These are phyloP conservation scores for Gastrophryne carolinensis DNA, from an alignment of 2,797 vertebrate genomes.

Conservation along the genomic window DNA sequence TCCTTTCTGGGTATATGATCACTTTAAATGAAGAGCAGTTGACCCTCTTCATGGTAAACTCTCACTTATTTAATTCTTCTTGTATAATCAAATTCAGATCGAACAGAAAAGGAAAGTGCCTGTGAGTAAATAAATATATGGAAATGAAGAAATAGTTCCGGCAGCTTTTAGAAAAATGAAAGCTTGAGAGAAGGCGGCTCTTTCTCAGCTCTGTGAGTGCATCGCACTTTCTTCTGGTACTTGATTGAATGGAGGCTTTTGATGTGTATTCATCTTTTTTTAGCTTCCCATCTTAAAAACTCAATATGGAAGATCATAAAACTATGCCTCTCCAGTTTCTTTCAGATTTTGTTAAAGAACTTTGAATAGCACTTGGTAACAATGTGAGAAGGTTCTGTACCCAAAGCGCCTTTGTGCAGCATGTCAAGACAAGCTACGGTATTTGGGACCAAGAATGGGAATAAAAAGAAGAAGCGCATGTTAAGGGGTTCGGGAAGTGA, in stretches of 20 bases:
- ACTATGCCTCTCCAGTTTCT: neutral
- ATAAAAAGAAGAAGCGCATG: too few relatives aligned
- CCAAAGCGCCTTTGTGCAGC: too few relatives aligned
- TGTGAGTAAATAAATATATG: conserved; percentile 22
- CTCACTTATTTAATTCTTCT: too few relatives aligned
- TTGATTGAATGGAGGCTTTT: conserved; percentile 15
- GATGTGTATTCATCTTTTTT: conserved; percentile 20
- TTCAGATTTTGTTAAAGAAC: neutral
- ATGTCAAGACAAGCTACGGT: too few relatives aligned
- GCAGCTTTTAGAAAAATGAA: conserved; percentile 4
- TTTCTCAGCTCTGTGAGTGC: neutral
- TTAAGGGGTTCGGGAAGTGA: too few relatives aligned
- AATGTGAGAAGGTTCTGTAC: too few relatives aligned
- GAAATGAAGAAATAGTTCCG: conserved; percentile 32
- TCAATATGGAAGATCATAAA: neutral
- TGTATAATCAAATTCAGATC: too few relatives aligned
- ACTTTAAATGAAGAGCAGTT: too few relatives aligned
- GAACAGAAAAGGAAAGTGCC: neutral
- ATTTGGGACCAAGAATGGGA: too few relatives aligned
- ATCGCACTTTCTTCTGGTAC: conserved; percentile 8
- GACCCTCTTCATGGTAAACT: too few relatives aligned
- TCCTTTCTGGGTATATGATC: too few relatives aligned
- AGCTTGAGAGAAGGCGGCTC: neutral
- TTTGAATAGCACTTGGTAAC: neutral
- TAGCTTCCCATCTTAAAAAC: neutral